Base-by-base conservation (phyloP, 2,888 invertebrate genomes). In the Andrena praecox region DNA sequence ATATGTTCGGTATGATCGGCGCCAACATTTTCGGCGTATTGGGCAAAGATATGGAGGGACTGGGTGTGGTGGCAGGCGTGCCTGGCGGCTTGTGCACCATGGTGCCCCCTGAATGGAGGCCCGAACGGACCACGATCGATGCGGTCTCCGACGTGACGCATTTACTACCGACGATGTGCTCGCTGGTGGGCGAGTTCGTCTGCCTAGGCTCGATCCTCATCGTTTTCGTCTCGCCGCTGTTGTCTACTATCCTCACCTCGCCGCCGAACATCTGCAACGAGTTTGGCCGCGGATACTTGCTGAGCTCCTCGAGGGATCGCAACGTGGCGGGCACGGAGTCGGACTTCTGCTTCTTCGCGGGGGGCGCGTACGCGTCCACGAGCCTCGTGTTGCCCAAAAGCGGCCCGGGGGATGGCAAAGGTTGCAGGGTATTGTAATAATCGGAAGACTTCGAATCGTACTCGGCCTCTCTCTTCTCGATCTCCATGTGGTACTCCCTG, bases 91-190 rank as follows among this genome's bases (percentile, higher is more conserved):
- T 95, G 90, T 96, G 96, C 60, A 96, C 95, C 91, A 96, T 96
- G n/a, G 97, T 97, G 20, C 97, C 98, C 35, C 98, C 98, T 0
- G 98, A 97, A 91, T 98, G 96, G 75, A 98, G 94, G 0, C 97
- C 97, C 0, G 97, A 97, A 89, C 97, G 96, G 27, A 98, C 97
- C 82, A 98, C 97, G 83, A 97, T 96, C 75, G 96, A 96, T 80
- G 96, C 96, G 20, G 96, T 95, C 92, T 96, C 96, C n/a, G 93
- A 87, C 0, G 90, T 90, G 2, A 87, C 87, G 82, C 91, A 89
- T 42, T 91, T 90, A 27, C 73, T 85, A 71, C 81, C 85, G 27
- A 85, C 85, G 48, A 86, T 68, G 70, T 90, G 87, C 59, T 91
- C 90, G 77, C 81, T 95, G 4, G 90, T 86, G 33, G 96, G 96